Evolutionary conservation across 2,113 vertebrate species (phyloP).

Genomic region (Grus americana): DNA sequence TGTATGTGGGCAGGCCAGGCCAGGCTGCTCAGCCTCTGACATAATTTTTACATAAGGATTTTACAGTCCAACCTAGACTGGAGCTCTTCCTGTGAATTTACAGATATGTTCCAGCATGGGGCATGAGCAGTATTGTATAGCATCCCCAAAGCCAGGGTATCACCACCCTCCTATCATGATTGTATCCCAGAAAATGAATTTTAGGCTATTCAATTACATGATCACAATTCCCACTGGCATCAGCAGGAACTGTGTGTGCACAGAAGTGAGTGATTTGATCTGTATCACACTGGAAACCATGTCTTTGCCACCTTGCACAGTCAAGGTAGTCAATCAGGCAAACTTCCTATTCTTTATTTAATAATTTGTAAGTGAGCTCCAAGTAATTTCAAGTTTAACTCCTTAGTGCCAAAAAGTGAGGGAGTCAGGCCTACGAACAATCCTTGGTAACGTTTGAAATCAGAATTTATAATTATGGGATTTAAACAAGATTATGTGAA

Average conservation of each 20-base stretch:
- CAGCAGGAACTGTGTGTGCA: neutral
- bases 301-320: neutral
- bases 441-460: neutral
- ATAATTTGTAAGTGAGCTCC: neutral
- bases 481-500: constrained; percentile 29
- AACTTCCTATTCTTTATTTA: neutral
- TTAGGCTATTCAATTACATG: neutral
- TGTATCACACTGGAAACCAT: neutral
- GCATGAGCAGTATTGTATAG: constrained; percentile 19
- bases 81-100: neutral
- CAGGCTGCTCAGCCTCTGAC: neutral
- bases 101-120: neutral
- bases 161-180: neutral
- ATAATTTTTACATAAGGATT: neutral
- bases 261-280: neutral
- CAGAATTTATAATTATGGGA: neutral
- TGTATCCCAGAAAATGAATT: neutral
- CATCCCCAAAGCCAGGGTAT: neutral
- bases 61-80: neutral
- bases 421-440: neutral
- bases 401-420: neutral
- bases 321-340: neutral
- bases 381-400: neutral
- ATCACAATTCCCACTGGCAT: neutral
- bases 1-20: neutral